These are phyloP conservation scores for Catocala sponsa DNA, from an alignment of 2,888 invertebrate genomes.

Conservation along the genomic window DNA sequence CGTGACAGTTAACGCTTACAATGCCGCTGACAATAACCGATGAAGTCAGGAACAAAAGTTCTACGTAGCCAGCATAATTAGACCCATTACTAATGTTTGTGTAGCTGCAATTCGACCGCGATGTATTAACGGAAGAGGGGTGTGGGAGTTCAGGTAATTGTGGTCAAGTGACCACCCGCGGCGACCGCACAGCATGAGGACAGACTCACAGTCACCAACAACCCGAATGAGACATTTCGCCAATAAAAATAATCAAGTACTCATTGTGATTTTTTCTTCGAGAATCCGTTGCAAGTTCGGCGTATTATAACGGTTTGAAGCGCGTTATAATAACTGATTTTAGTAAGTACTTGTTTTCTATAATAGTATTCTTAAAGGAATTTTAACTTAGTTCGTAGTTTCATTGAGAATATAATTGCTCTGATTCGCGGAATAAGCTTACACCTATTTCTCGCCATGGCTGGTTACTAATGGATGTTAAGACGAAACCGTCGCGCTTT, in stretches of 20 bases:
- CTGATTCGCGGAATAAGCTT: too few relatives aligned
- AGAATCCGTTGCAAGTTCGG: constrained; percentile 23
- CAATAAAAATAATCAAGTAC: constrained; percentile 67
- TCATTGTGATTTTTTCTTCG: constrained; percentile 48
- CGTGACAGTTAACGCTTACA: constrained; percentile 33
- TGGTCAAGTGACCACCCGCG: constrained; percentile 74
- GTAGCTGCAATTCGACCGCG: constrained; percentile 22
- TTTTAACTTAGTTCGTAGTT: too few relatives aligned
- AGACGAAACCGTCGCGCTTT: too few relatives aligned
- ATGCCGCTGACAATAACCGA: constrained; percentile 59
- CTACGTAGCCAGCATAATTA: constrained; percentile 50
- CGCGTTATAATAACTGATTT: not conserved
- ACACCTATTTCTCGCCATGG: too few relatives aligned
- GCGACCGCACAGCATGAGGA: constrained; percentile 63
- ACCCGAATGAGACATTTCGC: constrained; percentile 62
- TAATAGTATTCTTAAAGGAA: too few relatives aligned
- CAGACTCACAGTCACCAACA: constrained; percentile 70
- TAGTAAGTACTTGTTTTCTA: not conserved
- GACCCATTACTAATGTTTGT: constrained; percentile 54
- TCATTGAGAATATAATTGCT: not conserved
- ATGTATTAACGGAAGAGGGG: constrained; percentile 30
- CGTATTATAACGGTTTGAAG: constrained; percentile 12
- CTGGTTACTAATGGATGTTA: too few relatives aligned
- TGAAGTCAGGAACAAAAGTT: constrained; percentile 69
- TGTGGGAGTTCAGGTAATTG: constrained; percentile 47